Base-by-base conservation (phyloP, 1,140 invertebrate species). In the Calliphora vicina region DNA sequence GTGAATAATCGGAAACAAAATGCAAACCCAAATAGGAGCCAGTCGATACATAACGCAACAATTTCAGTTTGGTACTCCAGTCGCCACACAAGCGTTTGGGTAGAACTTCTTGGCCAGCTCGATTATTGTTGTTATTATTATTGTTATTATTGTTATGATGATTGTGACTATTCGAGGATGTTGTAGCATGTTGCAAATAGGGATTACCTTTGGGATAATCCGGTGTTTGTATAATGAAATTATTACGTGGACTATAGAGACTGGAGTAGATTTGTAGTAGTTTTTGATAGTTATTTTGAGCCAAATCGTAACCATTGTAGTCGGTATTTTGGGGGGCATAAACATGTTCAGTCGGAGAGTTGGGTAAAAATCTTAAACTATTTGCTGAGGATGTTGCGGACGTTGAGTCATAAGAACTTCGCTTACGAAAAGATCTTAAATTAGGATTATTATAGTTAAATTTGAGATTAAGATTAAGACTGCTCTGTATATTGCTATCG, bases 1-100 rank as follows among this genome's bases (percentile, higher is more conserved):
- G 93, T 0, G 94, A 95, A 85, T 94, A 94, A 88, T 96, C 95
- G 0, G 94, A 93, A 17, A 92, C 89, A 87, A 96, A 96, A 61
- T 92, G 91, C 67, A 96, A 87, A n/a, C 91, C 90, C 9, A 96
- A 85, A 20, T 88, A 87, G 35, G 92, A 92, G 0, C 91, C 90
- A 0, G 87, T 87, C 17, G 92, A 93, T 42, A 93, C 92, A 89
- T 94, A 93, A 1, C 94, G 92, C 4, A 96, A 90, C 17, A 96
- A 91, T 89, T 96, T 96, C 15, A 96, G 90, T 86, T 94, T 93
- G 12, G 92, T 91, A 84, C 93, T 94, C 94, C 94, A 95, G 87
- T 96, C 94, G 1, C 95, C 95, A 88, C 95, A 96, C 5, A 94
- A 89, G 9, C 93, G 90, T 42, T 92, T 88, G 45, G 91, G 87